Evolutionary conservation across 2,797 vertebrate species (phyloP), one percentile per base, ranked within the genome.

Genomic region (Naso thynnoides): DNA sequence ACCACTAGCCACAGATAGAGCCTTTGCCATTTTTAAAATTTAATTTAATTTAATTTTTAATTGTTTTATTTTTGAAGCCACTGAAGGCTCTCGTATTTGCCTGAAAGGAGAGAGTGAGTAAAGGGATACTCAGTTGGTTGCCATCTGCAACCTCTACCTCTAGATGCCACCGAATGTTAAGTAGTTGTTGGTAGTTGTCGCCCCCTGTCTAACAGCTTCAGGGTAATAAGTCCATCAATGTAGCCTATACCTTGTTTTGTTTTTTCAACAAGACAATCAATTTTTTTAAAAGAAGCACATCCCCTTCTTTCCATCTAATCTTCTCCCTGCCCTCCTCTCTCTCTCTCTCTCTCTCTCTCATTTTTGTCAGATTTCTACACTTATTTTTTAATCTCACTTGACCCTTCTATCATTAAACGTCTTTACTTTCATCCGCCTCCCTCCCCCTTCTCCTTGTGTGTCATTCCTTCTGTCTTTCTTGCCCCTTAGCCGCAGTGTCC

Each of bases 401-500:
- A 18, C 61, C 61, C 9, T 31, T 54, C 31, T 24, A 13, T 62
- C 62, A 31, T 48, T 33, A 1, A 19, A 45, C 15, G 23, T 61
- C 74, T 85, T 64, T 29, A 18, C 48, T 52, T 65, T 44, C 4
- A 38, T 61, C 19, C 38, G 11, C 66, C 27, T 63, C 36, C 2
- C 24, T 45, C 29, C 42, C 8, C 21, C 44, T 63, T 68, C 66
- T 72, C 83, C 71, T 39, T 13, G 19, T 53, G 54, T 89, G 72
- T 85, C 83, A 59, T 45, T 78, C 36, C 68, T 79, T 81, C 55
- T 63, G 48, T 82, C 67, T 83, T 81, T 71, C 79, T 83, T 77
- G 78, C 77, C 86, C 84, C 75, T 83, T 82, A 90, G 88, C 94
- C 89, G 93, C 93, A 95, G 95, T 95, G 94, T 95, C 94, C 95